A percentile compares a stretch with the other conserved stretches of the same genome.
These are phyloP conservation scores for Papilio demoleus DNA, from an alignment of 2,888 invertebrate genomes.

Conservation along the genomic window DNA sequence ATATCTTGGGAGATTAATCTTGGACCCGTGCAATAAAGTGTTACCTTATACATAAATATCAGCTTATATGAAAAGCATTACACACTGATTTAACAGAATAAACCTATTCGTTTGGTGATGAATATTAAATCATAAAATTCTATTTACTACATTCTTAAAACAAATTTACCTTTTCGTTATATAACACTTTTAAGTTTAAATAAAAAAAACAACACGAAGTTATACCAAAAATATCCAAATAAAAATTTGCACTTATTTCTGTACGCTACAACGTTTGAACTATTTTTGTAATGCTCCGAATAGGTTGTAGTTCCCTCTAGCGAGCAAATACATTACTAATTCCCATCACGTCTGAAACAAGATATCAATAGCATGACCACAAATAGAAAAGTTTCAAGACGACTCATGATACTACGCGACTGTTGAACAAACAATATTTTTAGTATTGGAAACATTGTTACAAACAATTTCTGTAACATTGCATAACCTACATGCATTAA, in stretches of 20 bases:
- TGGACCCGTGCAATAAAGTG: conserved; percentile 10
- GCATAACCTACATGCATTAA: too few relatives aligned
- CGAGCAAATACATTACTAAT: conserved; percentile 3
- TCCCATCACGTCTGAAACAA: conserved; percentile 9
- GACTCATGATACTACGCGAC: neutral
- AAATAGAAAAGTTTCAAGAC: conserved; percentile 11
- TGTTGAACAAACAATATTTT: neutral
- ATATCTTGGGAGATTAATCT: conserved; percentile 19
- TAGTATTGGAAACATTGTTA: neutral
- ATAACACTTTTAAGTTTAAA: neutral
- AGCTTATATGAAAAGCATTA: neutral
- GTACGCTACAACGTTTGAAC: neutral
- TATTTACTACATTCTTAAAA: neutral
- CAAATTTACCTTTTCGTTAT: neutral
- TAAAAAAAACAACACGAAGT: neutral
- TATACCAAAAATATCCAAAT: neutral
- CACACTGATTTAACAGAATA: neutral
- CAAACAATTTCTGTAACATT: too few relatives aligned
- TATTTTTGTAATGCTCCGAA: neutral
- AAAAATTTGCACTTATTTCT: neutral
- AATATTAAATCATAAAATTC: neutral
- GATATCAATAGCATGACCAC: conserved; percentile 20
- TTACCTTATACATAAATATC: conserved; percentile 7
- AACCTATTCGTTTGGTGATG: neutral
- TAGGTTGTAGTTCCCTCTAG: neutral